Evolutionary conservation across 1,140 invertebrate genomes (phyloP), one percentile per base, ranked within the genome.

Genomic region (Drosophila tropicalis): DNA sequence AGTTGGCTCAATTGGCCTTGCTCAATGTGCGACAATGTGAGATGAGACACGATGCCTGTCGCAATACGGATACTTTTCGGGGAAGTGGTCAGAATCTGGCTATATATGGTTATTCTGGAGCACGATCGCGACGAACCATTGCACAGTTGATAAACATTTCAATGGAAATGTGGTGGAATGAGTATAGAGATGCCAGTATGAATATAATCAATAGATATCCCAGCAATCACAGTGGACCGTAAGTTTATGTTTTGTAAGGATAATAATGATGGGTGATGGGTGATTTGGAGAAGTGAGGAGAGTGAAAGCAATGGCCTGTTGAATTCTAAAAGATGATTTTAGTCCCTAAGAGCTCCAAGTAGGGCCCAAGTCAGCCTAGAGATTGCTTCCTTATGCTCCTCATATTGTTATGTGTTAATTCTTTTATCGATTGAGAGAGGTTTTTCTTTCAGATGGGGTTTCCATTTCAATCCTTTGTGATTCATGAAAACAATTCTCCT

Each of bases 81-180:
- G 40, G 56, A 12, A 77, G 77, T 56, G 89, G 89, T 0, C 89
- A 90, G 56, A 90, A 90, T 62, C 25, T 90, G 36, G 89, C 85
- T 3, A 36, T 66, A 3, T 39, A 71, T 12, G n/a, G 57, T 6
- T 87, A 70, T 6, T 36, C 54, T 13, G 78, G 73, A 17, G 3
- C 19, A 1, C 5, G 17, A 3, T 6, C 15, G 0, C 34, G 51
- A 4, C 54, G 12, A 9, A 62, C 57, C 1, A 29, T n/a, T 1
- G 0, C 13, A 5, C 7, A 68, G 13, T 54, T 78, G 19, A 13
- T 78, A 1, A 66, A 41, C 32, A 3, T 22, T 1, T 32, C 51
- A 2, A 29, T 78, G 5, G 65, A 44, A 0, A 15, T 63, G 62
- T 81, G 78, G 78, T 81, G 78, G 78, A 54, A 13, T 22, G 78